Evolutionary conservation across 1,140 invertebrate species (phyloP), one percentile per base, ranked within the genome.

Genomic region (Drosophila ogumai): DNA sequence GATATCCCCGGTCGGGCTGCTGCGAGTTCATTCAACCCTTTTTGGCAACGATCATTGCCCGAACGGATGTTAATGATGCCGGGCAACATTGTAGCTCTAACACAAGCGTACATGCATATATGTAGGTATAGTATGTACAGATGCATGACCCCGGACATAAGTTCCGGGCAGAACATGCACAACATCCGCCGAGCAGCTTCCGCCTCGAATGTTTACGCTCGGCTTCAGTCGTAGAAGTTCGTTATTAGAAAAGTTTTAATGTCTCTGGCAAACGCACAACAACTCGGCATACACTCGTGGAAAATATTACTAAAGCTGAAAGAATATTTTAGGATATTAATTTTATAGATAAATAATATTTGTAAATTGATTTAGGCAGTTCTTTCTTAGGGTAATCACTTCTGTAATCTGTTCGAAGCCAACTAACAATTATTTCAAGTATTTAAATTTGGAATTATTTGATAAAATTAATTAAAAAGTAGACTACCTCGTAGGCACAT

Each of bases 211-310:
- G 60, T 90, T 90, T 87, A 84, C 84, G 82, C 82, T 88, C 75
- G 59, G 80, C 54, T 84, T 74, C 65, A 82, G 67, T 63, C 68
- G 49, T 61, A 66, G 67, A 87, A 90, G 64, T 90, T 87, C 88
- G 54, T 87, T 87, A 87, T 87, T 87, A 90, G 85, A 87, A 87
- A 87, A 87, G 72, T 90, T 87, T 87, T 84, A 87, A 87, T 87
- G 81, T 81, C 71, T 54, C 68, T 84, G 52, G 59, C 71, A 80
- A 86, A 77, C 75, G 80, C 80, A 82, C 68, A 80, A 85, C 36
- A 60, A 59, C 55, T 54, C 54, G 17, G 34, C 15, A 22, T 47
- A 41, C 57, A 73, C 58, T 36, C 7, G 10, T 15, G 17, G 31
- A 49, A 52, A 50, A n/a, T 17, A 17, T 2, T 3, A n/a, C 1